These are phyloP conservation scores for Aromia moschata DNA, from an alignment of 2,888 invertebrate genomes.

Conservation along the genomic window DNA sequence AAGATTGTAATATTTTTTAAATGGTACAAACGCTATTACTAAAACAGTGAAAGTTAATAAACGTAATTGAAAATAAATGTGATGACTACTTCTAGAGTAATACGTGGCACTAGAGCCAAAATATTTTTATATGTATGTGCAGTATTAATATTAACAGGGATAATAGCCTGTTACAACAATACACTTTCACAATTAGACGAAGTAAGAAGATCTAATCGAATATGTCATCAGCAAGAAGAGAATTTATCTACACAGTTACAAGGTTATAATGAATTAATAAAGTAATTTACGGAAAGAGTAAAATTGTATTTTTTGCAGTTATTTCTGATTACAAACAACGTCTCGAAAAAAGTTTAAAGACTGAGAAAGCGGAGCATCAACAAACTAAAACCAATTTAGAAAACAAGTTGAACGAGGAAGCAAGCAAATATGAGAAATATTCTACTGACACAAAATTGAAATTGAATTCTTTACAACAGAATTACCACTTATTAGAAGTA, in stretches of 20 bases:
- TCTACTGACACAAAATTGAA: slow-evolving; percentile 65
- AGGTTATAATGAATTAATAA: slow-evolving; percentile 60
- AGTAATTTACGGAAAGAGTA: neutral
- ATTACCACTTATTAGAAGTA: slow-evolving; percentile 65
- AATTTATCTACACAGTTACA: slow-evolving; percentile 68
- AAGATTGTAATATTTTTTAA: slow-evolving; percentile 2
- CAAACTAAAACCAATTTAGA: slow-evolving; percentile 65
- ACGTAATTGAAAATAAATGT: slow-evolving; percentile 41
- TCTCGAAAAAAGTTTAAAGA: slow-evolving; percentile 68
- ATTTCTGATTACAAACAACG: slow-evolving; percentile 69
- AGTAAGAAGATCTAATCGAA: slow-evolving; percentile 64
- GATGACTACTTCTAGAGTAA: slow-evolving; percentile 65
- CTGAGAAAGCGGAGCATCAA: slow-evolving; percentile 67
- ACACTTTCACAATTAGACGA: slow-evolving; percentile 69
- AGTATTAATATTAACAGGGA: slow-evolving; percentile 64
- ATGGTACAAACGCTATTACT: neutral
- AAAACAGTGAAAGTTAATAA: slow-evolving; percentile 30
- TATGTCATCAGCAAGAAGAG: slow-evolving; percentile 70
- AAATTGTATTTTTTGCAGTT: slow-evolving; percentile 57
- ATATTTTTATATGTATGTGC: slow-evolving; percentile 67
- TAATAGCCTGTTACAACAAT: slow-evolving; percentile 69
- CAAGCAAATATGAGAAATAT: slow-evolving; percentile 64
- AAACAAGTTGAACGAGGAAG: slow-evolving; percentile 64
- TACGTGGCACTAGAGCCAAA: slow-evolving; percentile 69
- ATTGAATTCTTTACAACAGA: slow-evolving; percentile 67